Evolutionary conservation across 2,888 invertebrate species (phyloP).

Genomic region (Gisinianus flammeolus): DNA sequence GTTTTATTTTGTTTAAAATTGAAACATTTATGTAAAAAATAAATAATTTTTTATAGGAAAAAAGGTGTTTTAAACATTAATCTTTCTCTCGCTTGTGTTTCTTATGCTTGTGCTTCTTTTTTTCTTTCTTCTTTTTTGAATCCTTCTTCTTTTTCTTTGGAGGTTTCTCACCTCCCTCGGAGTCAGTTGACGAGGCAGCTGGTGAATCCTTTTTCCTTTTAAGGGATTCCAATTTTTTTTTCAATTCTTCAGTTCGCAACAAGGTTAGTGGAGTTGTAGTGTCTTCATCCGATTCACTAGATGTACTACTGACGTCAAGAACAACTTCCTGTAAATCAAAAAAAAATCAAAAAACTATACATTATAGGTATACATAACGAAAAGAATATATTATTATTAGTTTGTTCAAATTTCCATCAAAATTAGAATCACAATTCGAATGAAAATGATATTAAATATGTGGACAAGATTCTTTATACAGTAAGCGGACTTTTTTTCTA

Average conservation of each 20-base stretch:
- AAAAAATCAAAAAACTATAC: background rate
- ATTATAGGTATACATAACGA: background rate
- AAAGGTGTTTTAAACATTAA: too few relatives aligned
- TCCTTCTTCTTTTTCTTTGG: constrained; percentile 32
- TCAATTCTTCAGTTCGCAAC: constrained; percentile 76
- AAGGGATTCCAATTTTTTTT: constrained; percentile 52
- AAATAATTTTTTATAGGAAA: too few relatives aligned
- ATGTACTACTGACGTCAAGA: constrained; percentile 91
- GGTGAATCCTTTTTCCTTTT: constrained; percentile 60
- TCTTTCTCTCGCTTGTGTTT: constrained; percentile 23
- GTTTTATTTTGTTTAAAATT: too few relatives aligned
- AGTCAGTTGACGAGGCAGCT: background rate
- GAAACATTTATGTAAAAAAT: too few relatives aligned
- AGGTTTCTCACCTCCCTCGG: constrained; percentile 20
- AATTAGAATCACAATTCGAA: too few relatives aligned
- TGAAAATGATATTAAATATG: too few relatives aligned
- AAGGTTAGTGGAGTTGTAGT: constrained; percentile 83
- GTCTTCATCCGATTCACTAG: constrained; percentile 81
- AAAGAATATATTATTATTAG: background rate
- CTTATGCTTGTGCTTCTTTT: constrained; percentile 33
- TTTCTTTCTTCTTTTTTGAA: constrained; percentile 34
- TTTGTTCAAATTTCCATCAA: background rate
- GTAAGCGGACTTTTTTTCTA: too few relatives aligned
- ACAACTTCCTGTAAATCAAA: constrained; percentile 63
- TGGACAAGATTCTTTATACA: too few relatives aligned